Evolutionary conservation across 2,888 invertebrate species (phyloP), one percentile per base, ranked within the genome.

Genomic region (Chymomyza amoena): DNA sequence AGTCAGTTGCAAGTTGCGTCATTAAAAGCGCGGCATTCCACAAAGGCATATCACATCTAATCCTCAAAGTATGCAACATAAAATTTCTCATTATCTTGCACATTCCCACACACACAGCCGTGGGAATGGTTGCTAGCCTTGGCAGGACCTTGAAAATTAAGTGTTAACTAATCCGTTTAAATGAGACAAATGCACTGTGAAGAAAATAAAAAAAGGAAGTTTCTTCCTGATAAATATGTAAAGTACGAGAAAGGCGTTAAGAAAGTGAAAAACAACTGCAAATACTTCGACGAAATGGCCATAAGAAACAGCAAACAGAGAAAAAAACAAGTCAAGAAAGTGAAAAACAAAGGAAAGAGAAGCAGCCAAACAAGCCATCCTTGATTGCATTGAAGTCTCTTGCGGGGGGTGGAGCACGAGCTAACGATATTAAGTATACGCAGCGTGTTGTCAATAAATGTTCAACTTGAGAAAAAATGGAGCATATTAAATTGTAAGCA

Each of bases 171-270:
- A 67, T 70, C 68, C 77, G 63, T 66, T 68, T 68, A 69, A 81
- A 75, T 73, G 70, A 69, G 51, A 73, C 61, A 68, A 81, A 70
- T 75, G 63, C 68, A 28, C 25, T 57, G 36, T 51, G 15, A 61
- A 65, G 59, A 32, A 61, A 59, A 59, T 32, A 32, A 32, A 57
- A 57, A 59, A 59, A 67, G 61, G 56, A 76, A 74, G 65, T 56
- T 65, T 28, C 59, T 36, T 63, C 66, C 20, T 70, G 67, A 50
- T 72, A 56, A 72, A 77, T 77, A 83, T 77, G 71, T 72, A 61
- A 79, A 73, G 66, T 61, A 71, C 39, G 13, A 13, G 39, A 45
- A 45, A 13, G 50, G 50, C 0, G 0, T 4, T 39, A 28, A 18
- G 9, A 64, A 52, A 50, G 25, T 50, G 59, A 6, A 20, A 56